These are phyloP conservation scores for Pedionomus torquatus DNA, from an alignment of 2,113 vertebrate genomes.

Conservation along the genomic window DNA sequence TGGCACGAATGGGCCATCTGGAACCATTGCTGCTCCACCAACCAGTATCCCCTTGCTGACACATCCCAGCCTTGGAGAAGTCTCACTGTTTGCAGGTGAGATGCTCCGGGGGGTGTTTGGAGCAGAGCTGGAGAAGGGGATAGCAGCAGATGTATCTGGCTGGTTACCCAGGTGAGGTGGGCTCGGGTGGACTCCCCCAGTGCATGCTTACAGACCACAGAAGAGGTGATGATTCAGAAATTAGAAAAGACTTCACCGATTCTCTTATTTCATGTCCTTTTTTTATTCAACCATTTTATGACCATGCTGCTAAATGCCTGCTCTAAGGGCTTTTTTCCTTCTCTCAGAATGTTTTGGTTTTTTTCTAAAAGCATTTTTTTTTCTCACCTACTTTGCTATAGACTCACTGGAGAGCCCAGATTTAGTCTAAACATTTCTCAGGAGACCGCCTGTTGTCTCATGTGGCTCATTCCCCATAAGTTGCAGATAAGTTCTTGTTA, in stretches of 20 bases:
- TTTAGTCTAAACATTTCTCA: slow-evolving; percentile 28
- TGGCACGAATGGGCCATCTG: background rate
- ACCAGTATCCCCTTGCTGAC: background rate
- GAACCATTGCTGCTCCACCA: background rate
- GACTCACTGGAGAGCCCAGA: slow-evolving; percentile 41
- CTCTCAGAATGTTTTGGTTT: background rate
- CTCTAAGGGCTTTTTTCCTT: slow-evolving; percentile 5
- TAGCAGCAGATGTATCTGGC: background rate
- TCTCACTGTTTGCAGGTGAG: background rate
- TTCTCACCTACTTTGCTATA: slow-evolving; percentile 38
- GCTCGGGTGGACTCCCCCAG: accelerated
- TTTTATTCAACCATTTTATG: background rate
- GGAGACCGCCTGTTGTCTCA: slow-evolving; percentile 9
- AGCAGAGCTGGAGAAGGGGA: background rate
- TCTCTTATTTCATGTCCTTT: background rate
- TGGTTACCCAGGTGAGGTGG: background rate
- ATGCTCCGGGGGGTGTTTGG: background rate
- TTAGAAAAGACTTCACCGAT: background rate
- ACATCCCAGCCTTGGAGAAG: background rate
- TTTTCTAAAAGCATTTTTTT: background rate
- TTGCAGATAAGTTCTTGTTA: background rate
- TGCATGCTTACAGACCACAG: background rate
- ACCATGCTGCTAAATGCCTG: background rate
- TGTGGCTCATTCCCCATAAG: background rate
- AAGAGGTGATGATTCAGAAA: background rate